Evolutionary conservation across 35 echinoderm and acorn worm genomes (phyloP), one percentile per base, ranked within the genome.

Genomic region (Holothuria glaberrima): DNA sequence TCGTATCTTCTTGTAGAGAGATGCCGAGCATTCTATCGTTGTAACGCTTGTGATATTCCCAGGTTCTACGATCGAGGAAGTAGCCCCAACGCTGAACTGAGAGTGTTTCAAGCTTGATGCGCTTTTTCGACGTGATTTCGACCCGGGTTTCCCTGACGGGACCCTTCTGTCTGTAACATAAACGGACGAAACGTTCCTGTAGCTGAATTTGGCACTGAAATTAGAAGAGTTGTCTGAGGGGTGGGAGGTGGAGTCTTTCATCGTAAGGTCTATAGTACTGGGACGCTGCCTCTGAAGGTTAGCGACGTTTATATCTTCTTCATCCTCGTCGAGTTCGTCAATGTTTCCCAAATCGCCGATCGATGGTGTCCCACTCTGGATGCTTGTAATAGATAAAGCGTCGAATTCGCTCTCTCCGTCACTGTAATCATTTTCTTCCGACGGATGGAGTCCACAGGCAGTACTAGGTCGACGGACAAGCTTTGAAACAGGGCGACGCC

Each of bases 1-100:
- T 10, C 80, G 80, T 58, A 84, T 62, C 28, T 84, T 84, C 31
- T 61, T 84, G 30, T 84, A 84, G 16, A 84, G 46, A n/a, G 80
- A 59, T 0, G 80, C 56, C 80, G 80, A 30, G 19, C 52, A 84
- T 61, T 84, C 56, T 1, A 84, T 61, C 59, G 54, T 84, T 19
- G 80, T 21, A 6, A 84, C 57, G 34, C 59, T 61, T 22, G 50
- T 58, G 31, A 27, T 61, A 6, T 36, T 45, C 6, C 57, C 58
- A 58, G 80, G 21, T 59, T 61, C 32, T 6, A 64, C 59, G 14
- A 44, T 46, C 21, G 32, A 78, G n/a, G 36, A 22, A 7, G 3
- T 1, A 1, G 52, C 41, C 18, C 14, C 27, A 84, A 32, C 21
- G 20, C 26, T 61, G 25, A 35, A 25, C 28, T 62, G 54, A 27